These are phyloP conservation scores for Melanotaenia nigrans DNA, from an alignment of 2,797 vertebrate species.

Conservation along the genomic window DNA sequence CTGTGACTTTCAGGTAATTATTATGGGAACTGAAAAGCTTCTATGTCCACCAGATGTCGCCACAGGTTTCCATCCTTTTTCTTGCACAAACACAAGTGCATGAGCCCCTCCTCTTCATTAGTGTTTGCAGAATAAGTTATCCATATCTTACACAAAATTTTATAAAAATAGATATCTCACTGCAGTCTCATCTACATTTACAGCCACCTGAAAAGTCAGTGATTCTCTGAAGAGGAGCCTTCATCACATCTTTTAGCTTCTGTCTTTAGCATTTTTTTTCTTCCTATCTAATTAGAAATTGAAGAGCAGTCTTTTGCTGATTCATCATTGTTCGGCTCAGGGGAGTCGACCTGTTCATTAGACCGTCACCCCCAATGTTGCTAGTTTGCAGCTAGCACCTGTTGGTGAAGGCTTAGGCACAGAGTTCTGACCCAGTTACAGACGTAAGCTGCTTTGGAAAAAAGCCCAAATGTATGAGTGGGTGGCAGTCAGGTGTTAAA, in stretches of 20 bases:
- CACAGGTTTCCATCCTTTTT: slow-evolving; percentile 32
- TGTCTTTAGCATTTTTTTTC: background rate
- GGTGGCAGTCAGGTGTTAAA: slow-evolving; percentile 50
- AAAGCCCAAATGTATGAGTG: slow-evolving; percentile 51
- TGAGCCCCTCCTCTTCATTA: background rate
- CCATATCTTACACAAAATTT: background rate
- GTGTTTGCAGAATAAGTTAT: background rate
- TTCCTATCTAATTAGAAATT: background rate
- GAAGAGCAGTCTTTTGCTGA: slow-evolving; percentile 9
- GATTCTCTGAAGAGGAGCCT: background rate
- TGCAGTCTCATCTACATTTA: background rate
- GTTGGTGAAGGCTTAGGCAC: slow-evolving; percentile 15
- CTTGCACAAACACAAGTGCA: background rate
- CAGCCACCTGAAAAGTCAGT: slow-evolving; percentile 1
- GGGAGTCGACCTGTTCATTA: slow-evolving; percentile 18
- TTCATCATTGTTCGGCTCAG: slow-evolving; percentile 13
- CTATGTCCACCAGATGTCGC: slow-evolving; percentile 72
- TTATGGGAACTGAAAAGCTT: slow-evolving; percentile 29
- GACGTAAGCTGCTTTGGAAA: slow-evolving; percentile 72
- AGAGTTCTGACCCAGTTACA: slow-evolving; percentile 68
- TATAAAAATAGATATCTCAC: background rate
- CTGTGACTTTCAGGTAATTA: slow-evolving; percentile 1
- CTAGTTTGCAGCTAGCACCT: slow-evolving; percentile 16
- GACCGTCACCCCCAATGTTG: slow-evolving; percentile 38
- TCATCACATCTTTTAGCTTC: background rate